Base-by-base conservation (phyloP, 2,888 invertebrate species). In the Lycocerus yunnanus region DNA sequence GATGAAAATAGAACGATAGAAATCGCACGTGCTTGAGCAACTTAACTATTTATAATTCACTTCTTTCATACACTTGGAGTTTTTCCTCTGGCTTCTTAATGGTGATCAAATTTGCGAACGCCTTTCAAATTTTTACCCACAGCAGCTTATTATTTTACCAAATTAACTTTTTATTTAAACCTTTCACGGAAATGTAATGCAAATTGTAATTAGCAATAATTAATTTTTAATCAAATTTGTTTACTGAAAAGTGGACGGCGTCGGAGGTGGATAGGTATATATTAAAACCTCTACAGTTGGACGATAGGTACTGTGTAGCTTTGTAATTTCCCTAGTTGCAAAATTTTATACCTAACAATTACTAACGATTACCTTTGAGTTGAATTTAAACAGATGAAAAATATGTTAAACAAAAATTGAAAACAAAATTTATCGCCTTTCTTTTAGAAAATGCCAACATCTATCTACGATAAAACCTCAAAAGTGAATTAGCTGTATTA, bases 1-100 rank as follows among this genome's bases (percentile, higher is more conserved):
- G 77, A 78, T 79, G 77, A 77, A 79, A 75, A 73, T 68, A 69
- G 78, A 63, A 60, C 75, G 78, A 79, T 79, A 78, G 78, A 77
- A 79, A 68, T 69, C 74, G 78, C 77, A 79, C 80, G 80, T 79
- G 80, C 79, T 68, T 58, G 71, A 63, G 79, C 78, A 80, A 67
- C 77, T 80, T 80, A 79, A 79, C 77, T 76, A 76, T 79, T 78
- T 77, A 78, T 78, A 79, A 80, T 80, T 80, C 74, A 72, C 69
- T 72, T 74, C 72, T 73, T 69, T 70, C 66, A 71, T 68, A 68
- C 63, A 71, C 69, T 71, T 75, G 58, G 70, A 69, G 16, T 60
- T 60, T 71, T 66, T 63, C 69, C 67, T 69, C 58, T 67, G 43
- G 63, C 65, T 63, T 69, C 61, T 67, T 70, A 73, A 73, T 73